A percentile compares a stretch with the other conserved stretches of the same genome.
phyloP scores from a whole-genome alignment of 1,140 invertebrate species.

The Leptopilina boulardi region DNA sequence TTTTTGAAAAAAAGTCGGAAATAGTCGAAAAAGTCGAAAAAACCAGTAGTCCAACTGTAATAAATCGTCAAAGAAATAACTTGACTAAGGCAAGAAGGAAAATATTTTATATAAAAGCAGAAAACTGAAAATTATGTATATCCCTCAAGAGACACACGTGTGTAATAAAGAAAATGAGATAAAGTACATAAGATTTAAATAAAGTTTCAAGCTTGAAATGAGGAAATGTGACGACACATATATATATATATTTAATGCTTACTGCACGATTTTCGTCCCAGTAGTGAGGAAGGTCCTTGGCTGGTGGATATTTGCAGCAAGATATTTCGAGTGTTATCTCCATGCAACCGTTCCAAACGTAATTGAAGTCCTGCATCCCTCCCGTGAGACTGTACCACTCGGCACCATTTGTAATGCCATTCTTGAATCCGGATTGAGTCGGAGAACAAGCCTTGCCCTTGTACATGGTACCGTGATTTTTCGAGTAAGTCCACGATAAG shows the following conservation, averaged over 20 bases:
- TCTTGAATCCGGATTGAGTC: conserved; percentile 83
- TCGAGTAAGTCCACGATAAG: conserved; percentile 91
- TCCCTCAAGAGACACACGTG: too few species aligned
- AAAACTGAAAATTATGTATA: neutral
- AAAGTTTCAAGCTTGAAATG: neutral
- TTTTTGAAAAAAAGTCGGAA: too few species aligned
- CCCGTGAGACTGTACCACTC: conserved; percentile 94
- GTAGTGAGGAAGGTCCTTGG: conserved; percentile 89
- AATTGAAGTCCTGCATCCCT: conserved; percentile 98
- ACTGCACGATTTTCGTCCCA: conserved; percentile 97
- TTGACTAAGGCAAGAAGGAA: too few species aligned
- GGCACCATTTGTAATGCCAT: conserved; percentile 95
- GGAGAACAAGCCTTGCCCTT: conserved; percentile 88
- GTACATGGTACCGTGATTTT: conserved; percentile 92
- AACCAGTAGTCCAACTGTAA: too few species aligned
- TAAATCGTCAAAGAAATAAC: too few species aligned
- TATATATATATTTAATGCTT: conserved; percentile 58
- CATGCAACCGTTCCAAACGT: conserved; percentile 98
- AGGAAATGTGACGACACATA: neutral
- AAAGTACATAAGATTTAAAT: too few species aligned
- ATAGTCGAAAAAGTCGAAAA: too few species aligned
- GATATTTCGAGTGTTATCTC: conserved; percentile 98
- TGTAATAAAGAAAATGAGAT: too few species aligned
- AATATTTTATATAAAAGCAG: too few species aligned
- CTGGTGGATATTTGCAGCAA: conserved; percentile 96